Evolutionary conservation across 2,113 vertebrate species (phyloP).

Genomic region (Rhegmatorhina hoffmannsi): DNA sequence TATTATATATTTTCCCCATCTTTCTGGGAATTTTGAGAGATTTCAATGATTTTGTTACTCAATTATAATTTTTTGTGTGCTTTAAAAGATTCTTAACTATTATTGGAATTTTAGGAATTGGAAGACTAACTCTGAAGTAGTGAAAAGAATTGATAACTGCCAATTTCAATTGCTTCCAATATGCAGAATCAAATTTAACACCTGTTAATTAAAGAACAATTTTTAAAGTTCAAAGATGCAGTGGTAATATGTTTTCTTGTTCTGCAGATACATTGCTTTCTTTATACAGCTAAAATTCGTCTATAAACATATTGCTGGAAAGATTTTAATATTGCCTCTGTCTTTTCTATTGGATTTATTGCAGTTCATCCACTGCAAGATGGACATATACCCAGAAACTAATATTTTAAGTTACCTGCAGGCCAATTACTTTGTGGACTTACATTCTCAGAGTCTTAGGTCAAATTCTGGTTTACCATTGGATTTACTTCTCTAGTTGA

Average conservation of each 20-base stretch:
- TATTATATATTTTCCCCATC: not conserved
- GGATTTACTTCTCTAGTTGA: not conserved
- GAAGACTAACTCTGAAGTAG: not conserved
- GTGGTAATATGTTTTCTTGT: not conserved
- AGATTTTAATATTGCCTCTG: not conserved
- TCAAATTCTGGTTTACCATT: not conserved
- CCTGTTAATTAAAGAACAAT: not conserved
- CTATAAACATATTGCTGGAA: not conserved
- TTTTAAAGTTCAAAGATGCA: not conserved
- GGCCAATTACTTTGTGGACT: not conserved
- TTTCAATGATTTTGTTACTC: not conserved
- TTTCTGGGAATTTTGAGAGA: not conserved
- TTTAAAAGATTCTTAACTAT: not conserved
- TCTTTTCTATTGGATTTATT: not conserved
- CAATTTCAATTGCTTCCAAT: not conserved
- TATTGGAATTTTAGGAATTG: not conserved
- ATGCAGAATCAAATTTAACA: not conserved
- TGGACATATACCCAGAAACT: not conserved
- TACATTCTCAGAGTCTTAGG: not conserved
- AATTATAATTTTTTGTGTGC: not conserved
- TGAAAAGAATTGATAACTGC: not conserved
- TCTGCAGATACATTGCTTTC: not conserved
- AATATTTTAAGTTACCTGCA: not conserved
- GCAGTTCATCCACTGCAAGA: not conserved
- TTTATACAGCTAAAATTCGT: not conserved